phyloP scores from a whole-genome alignment of 1,140 invertebrate species.

The Ostrea edulis region DNA sequence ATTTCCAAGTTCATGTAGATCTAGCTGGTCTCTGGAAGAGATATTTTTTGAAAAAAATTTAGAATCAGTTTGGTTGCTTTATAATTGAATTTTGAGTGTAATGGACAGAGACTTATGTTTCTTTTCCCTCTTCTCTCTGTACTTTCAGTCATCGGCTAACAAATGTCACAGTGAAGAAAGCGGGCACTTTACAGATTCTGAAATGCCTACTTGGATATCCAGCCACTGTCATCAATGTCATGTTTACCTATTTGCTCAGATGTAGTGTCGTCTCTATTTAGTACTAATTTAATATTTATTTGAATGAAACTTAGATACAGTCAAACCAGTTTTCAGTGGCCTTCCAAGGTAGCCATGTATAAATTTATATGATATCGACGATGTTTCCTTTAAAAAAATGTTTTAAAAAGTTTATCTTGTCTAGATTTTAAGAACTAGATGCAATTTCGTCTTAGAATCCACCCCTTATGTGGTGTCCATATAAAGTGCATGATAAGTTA shows the following conservation, averaged over 20 bases:
- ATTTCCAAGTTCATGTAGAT: neutral
- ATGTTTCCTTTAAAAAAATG: too few relatives aligned
- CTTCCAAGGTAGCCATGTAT: too few relatives aligned
- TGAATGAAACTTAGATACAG: neutral
- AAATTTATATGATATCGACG: too few relatives aligned
- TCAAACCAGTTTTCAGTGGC: too few relatives aligned
- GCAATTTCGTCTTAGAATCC: too few relatives aligned
- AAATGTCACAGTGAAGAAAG: constrained; percentile 5
- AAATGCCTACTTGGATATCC: constrained; percentile 3
- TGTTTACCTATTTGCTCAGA: neutral
- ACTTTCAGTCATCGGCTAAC: constrained; percentile 21
- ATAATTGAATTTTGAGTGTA: neutral
- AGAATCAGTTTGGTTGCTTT: neutral
- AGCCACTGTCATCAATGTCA: neutral
- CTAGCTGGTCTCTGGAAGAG: neutral
- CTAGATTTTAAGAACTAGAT: too few relatives aligned
- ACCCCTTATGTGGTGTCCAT: too few relatives aligned
- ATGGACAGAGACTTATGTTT: constrained; percentile 27
- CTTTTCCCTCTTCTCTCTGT: constrained; percentile 28
- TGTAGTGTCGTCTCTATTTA: neutral
- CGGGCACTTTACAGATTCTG: neutral
- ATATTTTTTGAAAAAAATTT: neutral
- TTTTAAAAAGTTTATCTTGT: too few relatives aligned
- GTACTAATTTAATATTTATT: neutral
- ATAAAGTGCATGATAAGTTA: too few relatives aligned